Base-by-base conservation (phyloP, 1,140 invertebrate species). In the Druon quercuslanigerum region DNA sequence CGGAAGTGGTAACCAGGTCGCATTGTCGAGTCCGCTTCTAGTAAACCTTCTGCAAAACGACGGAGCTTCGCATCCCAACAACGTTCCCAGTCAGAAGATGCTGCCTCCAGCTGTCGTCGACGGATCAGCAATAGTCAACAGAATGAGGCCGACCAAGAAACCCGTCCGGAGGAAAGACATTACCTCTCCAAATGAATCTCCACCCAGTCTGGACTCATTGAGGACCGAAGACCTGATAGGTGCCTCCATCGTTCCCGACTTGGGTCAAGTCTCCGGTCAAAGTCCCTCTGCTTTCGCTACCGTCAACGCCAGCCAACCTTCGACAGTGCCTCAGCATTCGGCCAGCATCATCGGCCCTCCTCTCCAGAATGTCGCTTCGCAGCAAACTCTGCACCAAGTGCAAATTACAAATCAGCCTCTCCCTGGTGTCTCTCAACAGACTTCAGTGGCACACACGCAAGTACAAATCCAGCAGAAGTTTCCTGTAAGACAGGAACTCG, bases 1-100 rank as follows among this genome's bases (percentile, higher is more conserved):
- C 86, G 20, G 89, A 85, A 84, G 81, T 75, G 89, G 85, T 85
- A 93, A 87, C 90, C 91, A 93, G 83, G 93, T 95, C 50, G 95
- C 95, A 20, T 93, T 96, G 83, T 96, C 96, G 76, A 97, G 96
- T 89, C 97, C 97, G n/a, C 90, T 98, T 73, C 92, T 98, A 57
- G 97, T 98, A 4, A 98, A 98, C 91, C 91, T 98, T 74, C 91
- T 98, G 81, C 97, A 98, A 92, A 98, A 96, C 87, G 96, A 97
- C 85, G 95, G 94, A 71, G 90, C 92, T 7, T 84, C 92, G 50
- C 92, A 92, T 87, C 82, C 92, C 40, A 91, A 89, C 66, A 91
- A 89, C 76, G 84, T 89, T 50, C 79, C 90, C 9, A 84, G 77
- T 77, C 91, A 85, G 33, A 93, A 93, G 82, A 92, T 92, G 84